phyloP scores from a whole-genome alignment of 1,140 invertebrate genomes.

The Eupristina koningsbergeri region DNA sequence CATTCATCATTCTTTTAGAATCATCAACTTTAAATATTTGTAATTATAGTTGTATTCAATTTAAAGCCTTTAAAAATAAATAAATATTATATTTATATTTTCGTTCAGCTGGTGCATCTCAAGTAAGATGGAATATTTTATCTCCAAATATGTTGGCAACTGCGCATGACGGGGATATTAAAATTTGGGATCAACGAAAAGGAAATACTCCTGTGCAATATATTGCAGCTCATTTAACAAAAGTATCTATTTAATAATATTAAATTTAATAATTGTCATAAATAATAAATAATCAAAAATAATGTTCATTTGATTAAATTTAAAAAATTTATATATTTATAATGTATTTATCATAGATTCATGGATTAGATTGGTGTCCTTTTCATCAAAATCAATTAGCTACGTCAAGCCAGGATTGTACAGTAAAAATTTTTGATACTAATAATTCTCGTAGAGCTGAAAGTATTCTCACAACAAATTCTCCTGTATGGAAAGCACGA shows the following conservation, averaged over 20 bases:
- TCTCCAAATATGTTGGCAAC: constrained; percentile 89
- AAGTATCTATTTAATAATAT: constrained; percentile 66
- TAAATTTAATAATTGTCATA: constrained; percentile 29
- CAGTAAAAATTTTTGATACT: constrained; percentile 95
- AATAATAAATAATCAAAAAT: too few relatives aligned
- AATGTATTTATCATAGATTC: constrained; percentile 77
- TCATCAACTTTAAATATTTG: too few relatives aligned
- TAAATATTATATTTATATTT: constrained; percentile 2
- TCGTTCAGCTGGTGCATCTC: constrained; percentile 86
- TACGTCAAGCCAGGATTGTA: constrained; percentile 95
- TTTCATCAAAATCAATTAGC: constrained; percentile 88
- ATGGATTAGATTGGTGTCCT: constrained; percentile 95
- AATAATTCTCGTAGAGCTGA: constrained; percentile 87
- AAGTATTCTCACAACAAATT: constrained; percentile 86
- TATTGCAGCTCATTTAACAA: constrained; percentile 92
- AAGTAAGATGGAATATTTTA: constrained; percentile 94
- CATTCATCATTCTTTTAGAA: too few relatives aligned
- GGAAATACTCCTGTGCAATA: constrained; percentile 90
- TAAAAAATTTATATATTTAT: too few relatives aligned
- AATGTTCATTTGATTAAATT: too few relatives aligned
- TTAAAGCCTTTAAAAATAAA: too few relatives aligned
- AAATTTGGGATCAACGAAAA: constrained; percentile 96
- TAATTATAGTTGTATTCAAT: too few relatives aligned
- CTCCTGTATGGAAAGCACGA: constrained; percentile 94
- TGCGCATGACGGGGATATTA: constrained; percentile 94